Conservation (phyloP, 2,888 invertebrate genomes). For the Drosophila prolongata region DNA sequence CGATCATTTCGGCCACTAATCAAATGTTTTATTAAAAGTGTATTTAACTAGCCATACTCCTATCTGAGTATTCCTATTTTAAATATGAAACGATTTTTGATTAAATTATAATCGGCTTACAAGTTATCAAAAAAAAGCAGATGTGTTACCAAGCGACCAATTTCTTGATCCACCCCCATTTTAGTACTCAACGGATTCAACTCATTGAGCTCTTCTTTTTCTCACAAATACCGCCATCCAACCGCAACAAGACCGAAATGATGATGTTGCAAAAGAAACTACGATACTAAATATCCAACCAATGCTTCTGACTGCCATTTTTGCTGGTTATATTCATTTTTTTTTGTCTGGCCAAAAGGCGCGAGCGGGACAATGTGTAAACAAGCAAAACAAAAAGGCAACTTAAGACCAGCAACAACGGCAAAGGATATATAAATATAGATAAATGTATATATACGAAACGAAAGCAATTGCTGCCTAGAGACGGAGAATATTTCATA, state of each 20-base stretch:
- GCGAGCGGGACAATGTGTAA: slow-evolving; percentile 66
- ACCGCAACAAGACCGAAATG: slow-evolving; percentile 58
- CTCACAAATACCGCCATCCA: slow-evolving; percentile 1
- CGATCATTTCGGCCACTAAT: too few species aligned
- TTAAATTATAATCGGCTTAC: neutral
- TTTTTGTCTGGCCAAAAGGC: slow-evolving; percentile 62
- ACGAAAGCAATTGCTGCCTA: slow-evolving; percentile 61
- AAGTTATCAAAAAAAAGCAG: neutral
- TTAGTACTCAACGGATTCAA: slow-evolving; percentile 44
- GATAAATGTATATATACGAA: slow-evolving; percentile 20
- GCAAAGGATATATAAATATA: slow-evolving; percentile 21
- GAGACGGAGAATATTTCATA: slow-evolving; percentile 70
- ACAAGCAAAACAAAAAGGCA: slow-evolving; percentile 58
- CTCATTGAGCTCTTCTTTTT: slow-evolving; percentile 56
- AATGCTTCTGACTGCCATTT: slow-evolving; percentile 61
- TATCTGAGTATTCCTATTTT: too few species aligned
- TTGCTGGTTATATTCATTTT: slow-evolving; percentile 32
- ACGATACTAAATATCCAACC: slow-evolving; percentile 74
- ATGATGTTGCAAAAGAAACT: slow-evolving; percentile 78
- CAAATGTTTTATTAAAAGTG: too few species aligned
- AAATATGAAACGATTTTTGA: neutral
- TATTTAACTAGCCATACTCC: too few species aligned
- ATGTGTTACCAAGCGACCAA: neutral
- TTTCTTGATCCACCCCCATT: slow-evolving; percentile 47
- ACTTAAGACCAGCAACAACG: slow-evolving; percentile 24